Evolutionary conservation across 92 coral and sea anemone genomes (phyloP), one percentile per base, ranked within the genome.

Genomic region (Galaxea fascicularis): DNA sequence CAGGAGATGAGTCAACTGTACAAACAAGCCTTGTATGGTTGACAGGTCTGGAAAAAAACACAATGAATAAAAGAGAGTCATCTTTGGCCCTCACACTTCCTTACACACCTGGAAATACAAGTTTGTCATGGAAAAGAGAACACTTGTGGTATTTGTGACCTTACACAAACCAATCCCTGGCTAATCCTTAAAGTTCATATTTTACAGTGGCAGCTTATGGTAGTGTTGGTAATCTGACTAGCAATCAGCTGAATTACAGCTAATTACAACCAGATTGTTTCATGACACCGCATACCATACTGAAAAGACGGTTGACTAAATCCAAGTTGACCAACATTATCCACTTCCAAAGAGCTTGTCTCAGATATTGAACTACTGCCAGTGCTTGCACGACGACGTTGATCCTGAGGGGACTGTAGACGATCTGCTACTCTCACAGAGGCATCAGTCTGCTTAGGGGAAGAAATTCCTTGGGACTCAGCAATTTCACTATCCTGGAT

Each of bases 401-500:
- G 65, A 16, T 73, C 82, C 39, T 80, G 71, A 20, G 86, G 87
- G 69, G 57, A 35, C 46, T 85, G 63, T 20, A 56, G 47, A 16
- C 52, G 89, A 62, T 45, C 73, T 31, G 62, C 74, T 30, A 25
- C 89, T 29, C 27, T 27, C 1, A 20, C 66, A 16, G 86, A 76
- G 15, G 67, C 69, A 29, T 39, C 90, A 16, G 89, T 29, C 29
- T 82, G 80, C 26, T 54, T 46, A 5, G 91, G 83, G 27, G 82
- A 80, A 15, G 85, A 59, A 25, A 88, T 77, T 71, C 95, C 95
- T 28, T 85, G 88, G 52, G 91, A 86, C 41, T 92, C 93, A 0
- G 93, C 92, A 65, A 78, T 85, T 72, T 96, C 99, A 82, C 95
- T 91, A 85, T 96, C 99, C 83, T 96, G 99, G 30, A 96, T 88